Evolutionary conservation across 2,888 invertebrate species (phyloP).

Genomic region (Panzeria rudis): DNA sequence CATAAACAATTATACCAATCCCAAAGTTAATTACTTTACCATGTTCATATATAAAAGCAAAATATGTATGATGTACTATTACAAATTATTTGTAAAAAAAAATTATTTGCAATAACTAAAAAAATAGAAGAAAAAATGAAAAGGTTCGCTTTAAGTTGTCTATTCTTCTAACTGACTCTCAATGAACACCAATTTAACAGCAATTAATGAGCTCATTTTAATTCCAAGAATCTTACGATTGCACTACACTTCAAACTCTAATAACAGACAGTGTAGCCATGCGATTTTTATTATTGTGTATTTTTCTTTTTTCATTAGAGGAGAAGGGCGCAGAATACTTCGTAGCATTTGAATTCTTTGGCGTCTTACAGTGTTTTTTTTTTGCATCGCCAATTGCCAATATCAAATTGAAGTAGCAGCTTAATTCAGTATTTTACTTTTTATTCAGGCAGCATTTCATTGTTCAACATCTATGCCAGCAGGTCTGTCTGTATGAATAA

Average conservation of each 20-base stretch:
- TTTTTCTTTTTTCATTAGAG: conserved; percentile 9
- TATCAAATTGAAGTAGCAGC: conserved; percentile 11
- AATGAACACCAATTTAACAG: conserved; percentile 43
- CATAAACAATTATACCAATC: conserved; percentile 9
- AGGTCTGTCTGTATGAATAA: background rate
- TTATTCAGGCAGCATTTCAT: conserved; percentile 17
- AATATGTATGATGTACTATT: conserved; percentile 23
- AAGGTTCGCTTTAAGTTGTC: conserved; percentile 11
- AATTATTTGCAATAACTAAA: conserved; percentile 51
- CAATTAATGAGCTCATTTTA: conserved; percentile 69
- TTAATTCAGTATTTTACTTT: conserved; percentile 11
- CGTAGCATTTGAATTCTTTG: conserved; percentile 52
- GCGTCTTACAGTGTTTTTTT: conserved; percentile 31
- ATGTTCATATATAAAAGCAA: conserved; percentile 8
- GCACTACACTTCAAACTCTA: conserved; percentile 57
- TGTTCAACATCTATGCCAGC: background rate
- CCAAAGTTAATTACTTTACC: conserved; percentile 32
- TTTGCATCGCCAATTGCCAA: conserved; percentile 13
- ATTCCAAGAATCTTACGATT: conserved; percentile 61
- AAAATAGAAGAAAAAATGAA: background rate
- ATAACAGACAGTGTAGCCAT: conserved; percentile 10
- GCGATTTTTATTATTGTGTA: background rate
- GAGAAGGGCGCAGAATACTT: conserved; percentile 30
- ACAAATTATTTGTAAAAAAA: conserved; percentile 50
- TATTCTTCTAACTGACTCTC: conserved; percentile 19